Conservation (phyloP, 1,140 invertebrate genomes). For the Hyles vespertilio region DNA sequence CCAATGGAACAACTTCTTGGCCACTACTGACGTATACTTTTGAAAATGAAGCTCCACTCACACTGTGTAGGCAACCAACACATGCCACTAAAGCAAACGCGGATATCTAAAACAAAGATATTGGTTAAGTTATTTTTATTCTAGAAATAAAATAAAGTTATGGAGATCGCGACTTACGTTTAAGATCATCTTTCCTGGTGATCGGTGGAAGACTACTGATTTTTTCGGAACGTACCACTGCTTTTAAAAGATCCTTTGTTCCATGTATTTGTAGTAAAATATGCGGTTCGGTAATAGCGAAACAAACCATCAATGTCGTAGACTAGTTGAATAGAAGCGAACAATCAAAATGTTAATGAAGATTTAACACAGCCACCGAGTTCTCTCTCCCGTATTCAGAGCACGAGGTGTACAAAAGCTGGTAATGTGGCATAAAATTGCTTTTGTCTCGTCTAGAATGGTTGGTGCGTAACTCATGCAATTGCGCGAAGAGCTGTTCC, state of each 20-base stretch:
- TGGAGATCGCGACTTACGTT: constrained; percentile 49
- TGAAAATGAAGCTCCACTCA: constrained; percentile 43
- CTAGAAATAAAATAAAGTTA: background rate
- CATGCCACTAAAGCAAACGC: constrained; percentile 23
- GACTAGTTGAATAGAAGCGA: constrained; percentile 56
- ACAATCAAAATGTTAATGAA: constrained; percentile 72
- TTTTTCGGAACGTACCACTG: constrained; percentile 44
- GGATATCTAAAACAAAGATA: constrained; percentile 12
- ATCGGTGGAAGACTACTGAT: constrained; percentile 60
- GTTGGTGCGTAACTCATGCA: constrained; percentile 42
- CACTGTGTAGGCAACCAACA: constrained; percentile 23
- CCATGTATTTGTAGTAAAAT: constrained; percentile 43
- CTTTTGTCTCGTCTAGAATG: constrained; percentile 39
- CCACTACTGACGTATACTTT: constrained; percentile 53
- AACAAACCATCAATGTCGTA: constrained; percentile 72
- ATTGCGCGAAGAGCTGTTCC: constrained; percentile 10
- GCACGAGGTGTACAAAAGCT: constrained; percentile 51
- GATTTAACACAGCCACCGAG: constrained; percentile 47
- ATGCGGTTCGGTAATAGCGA: constrained; percentile 68
- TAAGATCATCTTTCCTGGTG: constrained; percentile 60
- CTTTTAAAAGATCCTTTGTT: constrained; percentile 63
- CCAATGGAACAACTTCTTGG: constrained; percentile 32
- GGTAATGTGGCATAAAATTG: constrained; percentile 45
- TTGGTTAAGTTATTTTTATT: constrained; percentile 10
- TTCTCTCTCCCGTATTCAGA: constrained; percentile 53